Conservation (phyloP, 1,140 invertebrate species). For the Bombus fervidus region DNA sequence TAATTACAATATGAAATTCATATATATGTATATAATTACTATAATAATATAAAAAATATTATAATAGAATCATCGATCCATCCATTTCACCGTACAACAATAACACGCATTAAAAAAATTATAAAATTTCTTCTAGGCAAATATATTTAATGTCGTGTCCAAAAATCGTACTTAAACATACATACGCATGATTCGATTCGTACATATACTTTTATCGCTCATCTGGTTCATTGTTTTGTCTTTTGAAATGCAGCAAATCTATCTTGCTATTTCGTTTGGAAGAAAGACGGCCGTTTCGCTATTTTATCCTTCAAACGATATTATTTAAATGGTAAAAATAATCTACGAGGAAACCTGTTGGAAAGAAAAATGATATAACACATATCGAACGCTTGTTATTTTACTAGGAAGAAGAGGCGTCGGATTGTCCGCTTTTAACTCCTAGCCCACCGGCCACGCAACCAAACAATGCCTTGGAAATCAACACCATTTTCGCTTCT, state of each 20-base stretch:
- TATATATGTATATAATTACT: neutral
- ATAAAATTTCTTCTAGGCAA: neutral
- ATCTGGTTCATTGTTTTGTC: neutral
- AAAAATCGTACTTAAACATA: too few relatives aligned
- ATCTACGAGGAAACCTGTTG: neutral
- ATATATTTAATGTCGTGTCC: too few relatives aligned
- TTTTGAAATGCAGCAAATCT: neutral
- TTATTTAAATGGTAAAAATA: neutral
- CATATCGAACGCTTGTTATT: constrained; percentile 6
- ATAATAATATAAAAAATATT: neutral
- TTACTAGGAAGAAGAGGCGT: constrained; percentile 79
- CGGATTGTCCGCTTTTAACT: constrained; percentile 81
- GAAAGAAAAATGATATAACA: neutral
- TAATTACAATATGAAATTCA: too few relatives aligned
- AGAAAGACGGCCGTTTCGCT: neutral
- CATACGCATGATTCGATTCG: too few relatives aligned
- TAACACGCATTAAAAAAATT: neutral
- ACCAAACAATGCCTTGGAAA: constrained; percentile 55
- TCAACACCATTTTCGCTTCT: constrained; percentile 68
- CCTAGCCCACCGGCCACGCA: constrained; percentile 75
- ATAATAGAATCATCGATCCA: neutral
- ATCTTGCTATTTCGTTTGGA: neutral
- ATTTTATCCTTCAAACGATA: neutral
- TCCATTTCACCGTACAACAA: neutral
- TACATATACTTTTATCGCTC: neutral